A percentile compares a stretch with the other conserved stretches of the same genome.
These are phyloP conservation scores for Cranoglanis bouderius DNA, from an alignment of 2,113 vertebrate genomes.

Conservation along the genomic window DNA sequence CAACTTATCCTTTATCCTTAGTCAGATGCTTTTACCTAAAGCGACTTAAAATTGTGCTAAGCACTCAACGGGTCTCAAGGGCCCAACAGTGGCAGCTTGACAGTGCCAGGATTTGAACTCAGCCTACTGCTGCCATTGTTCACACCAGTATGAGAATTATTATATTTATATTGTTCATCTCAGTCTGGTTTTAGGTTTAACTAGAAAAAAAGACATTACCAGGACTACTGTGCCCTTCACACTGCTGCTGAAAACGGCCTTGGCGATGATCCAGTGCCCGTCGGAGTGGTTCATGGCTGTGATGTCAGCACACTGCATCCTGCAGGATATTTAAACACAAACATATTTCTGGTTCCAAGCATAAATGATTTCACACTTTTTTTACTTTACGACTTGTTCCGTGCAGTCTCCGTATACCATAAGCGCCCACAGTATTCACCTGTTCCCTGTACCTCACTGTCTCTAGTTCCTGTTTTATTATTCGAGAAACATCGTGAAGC, in stretches of 20 bases:
- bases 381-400: background rate
- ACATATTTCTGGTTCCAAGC: background rate
- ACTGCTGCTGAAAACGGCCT: constrained; percentile 61
- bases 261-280: constrained; percentile 65
- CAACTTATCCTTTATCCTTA: too few relatives aligned
- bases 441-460: too few relatives aligned
- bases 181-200: background rate
- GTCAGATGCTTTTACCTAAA: background rate
- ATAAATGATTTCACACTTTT: background rate
- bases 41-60: background rate
- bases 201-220: constrained; percentile 59
- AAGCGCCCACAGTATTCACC: background rate
- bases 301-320: constrained; percentile 71
- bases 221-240: constrained; percentile 69
- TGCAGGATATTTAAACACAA: constrained; percentile 42
- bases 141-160: background rate
- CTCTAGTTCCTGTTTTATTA: background rate
- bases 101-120: background rate
- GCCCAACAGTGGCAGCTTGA: background rate
- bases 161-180: background rate
- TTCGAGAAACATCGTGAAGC: background rate
- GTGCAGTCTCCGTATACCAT: background rate
- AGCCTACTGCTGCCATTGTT: background rate
- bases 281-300: constrained; percentile 51
- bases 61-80: background rate